phyloP scores from a whole-genome alignment of 1,140 invertebrate species.

The Orchestia grillus region DNA sequence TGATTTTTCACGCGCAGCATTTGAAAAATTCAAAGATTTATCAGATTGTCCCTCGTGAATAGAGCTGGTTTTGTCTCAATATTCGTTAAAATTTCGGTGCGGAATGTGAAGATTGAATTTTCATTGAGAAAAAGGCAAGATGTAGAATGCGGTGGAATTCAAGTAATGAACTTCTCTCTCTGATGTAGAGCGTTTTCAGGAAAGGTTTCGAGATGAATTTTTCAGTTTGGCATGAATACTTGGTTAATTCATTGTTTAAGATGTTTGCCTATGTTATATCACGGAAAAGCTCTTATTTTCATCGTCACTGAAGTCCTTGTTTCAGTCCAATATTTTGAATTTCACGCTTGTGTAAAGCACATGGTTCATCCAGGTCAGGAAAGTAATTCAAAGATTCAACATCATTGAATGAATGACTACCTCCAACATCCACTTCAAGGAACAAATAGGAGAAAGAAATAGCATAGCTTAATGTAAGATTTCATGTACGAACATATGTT shows the following conservation, averaged over 20 bases:
- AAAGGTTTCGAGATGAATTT: background rate
- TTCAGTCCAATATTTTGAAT: background rate
- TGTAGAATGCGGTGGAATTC: background rate
- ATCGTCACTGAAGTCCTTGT: background rate
- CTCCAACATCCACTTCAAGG: too few relatives aligned
- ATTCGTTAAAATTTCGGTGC: background rate
- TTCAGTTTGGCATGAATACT: background rate
- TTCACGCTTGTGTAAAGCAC: too few relatives aligned
- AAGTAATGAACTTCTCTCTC: background rate
- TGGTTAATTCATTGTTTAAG: background rate
- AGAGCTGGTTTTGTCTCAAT: background rate
- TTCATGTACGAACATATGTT: too few relatives aligned
- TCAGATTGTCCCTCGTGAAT: background rate
- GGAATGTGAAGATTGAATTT: constrained; percentile 2
- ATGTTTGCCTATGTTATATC: background rate
- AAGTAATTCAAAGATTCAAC: too few relatives aligned
- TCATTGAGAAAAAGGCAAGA: background rate
- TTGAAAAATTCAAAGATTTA: background rate
- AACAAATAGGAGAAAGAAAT: too few relatives aligned
- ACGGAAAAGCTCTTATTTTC: background rate
- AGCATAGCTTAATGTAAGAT: too few relatives aligned
- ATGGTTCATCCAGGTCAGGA: too few relatives aligned
- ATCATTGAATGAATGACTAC: too few relatives aligned
- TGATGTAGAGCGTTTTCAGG: background rate
- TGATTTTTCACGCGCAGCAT: background rate